Evolutionary conservation across 2,113 vertebrate species (phyloP), one percentile per base, ranked within the genome.

Genomic region (Okapia johnstoni): DNA sequence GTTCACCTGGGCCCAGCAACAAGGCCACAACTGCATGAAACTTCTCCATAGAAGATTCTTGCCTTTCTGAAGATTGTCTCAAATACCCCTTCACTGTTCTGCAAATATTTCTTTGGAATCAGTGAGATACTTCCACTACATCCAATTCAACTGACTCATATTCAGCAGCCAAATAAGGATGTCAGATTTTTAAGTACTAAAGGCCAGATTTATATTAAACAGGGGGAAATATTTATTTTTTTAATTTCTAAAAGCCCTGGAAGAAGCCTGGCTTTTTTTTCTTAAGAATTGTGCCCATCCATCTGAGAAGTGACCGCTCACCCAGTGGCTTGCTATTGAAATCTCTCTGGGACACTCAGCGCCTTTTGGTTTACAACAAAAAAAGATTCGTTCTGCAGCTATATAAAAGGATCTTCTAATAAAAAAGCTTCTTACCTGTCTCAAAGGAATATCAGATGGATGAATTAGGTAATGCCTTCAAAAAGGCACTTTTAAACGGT

Each of bases 351-450:
- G 92, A 85, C 85, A 97, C 70, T 97, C 63, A 76, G 70, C n/a
- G 3, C 63, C 93, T 96, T 96, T 91, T 80, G 77, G 93, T 88
- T 97, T 95, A 94, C 95, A 97, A 98, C 88, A 97, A 98, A 97
- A 87, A 92, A 94, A 96, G 57, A 2, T 73, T 91, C 88, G n/a
- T 93, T 94, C 77, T 96, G 26, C 25, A 91, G 66, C 93, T 84
- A 79, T 85, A 96, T 90, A 89, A 98, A 98, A 97, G 88, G n/a
- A 95, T 93, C 60, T 91, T 91, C 93, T 94, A 93, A 96, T 97
- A 93, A 93, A 97, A 94, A 96, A 83, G 21, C 19, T 19, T 76
- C 95, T 95, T 96, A 77, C 61, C 83, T 91, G 54, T 94, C 95
- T 97, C 94, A 97, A 95, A 97, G 94, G 95, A 97, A 66, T 79